Evolutionary conservation across 1,140 invertebrate genomes (phyloP), one percentile per base, ranked within the genome.

Genomic region (Habropoda laboriosa): DNA sequence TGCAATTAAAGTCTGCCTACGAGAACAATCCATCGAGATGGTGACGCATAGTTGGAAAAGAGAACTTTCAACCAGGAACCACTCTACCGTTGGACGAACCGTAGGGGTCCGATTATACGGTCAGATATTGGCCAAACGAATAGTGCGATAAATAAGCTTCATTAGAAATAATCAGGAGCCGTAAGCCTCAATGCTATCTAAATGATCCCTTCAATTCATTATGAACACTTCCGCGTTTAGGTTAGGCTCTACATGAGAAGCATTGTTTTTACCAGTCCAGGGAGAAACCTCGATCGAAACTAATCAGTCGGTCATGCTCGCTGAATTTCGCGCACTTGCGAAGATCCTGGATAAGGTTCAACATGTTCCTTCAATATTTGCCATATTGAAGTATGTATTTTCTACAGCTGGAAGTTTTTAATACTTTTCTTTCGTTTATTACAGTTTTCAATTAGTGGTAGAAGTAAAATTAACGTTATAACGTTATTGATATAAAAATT

Each of bases 1-100:
- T 32, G 63, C 13, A 66, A 66, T 60, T 60, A 38, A 32, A 60
- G 32, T 21, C 13, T 60, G n/a, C 13, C 21, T 47, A 18, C 6
- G 16, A 35, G 45, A n/a, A 51, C 47, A 67, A 67, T 67, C 18
- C 40, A 35, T 74, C 45, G 21, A 60, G 13, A 35, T 49, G 21
- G 42, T 73, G 71, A 61, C 30, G 57, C 57, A 61, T 13, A 61
- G 45, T 51, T 49, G 30, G 21, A 30, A 49, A 73, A 47, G 55
- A 61, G 57, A 73, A 73, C 71, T 73, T 73, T 73, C 71, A 73
- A 73, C 71, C 71, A 73, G 71, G 71, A 73, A 73, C 71, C 30
- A 18, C 18, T 73, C 42, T 38, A n/a, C 30, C n/a, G 18, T 16
- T 73, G 71, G 70, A 73, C 55, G 57, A 73, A 61, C 42, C 57